Conservation (phyloP, 1,140 invertebrate genomes). For the Muscidifurax raptorellus region DNA sequence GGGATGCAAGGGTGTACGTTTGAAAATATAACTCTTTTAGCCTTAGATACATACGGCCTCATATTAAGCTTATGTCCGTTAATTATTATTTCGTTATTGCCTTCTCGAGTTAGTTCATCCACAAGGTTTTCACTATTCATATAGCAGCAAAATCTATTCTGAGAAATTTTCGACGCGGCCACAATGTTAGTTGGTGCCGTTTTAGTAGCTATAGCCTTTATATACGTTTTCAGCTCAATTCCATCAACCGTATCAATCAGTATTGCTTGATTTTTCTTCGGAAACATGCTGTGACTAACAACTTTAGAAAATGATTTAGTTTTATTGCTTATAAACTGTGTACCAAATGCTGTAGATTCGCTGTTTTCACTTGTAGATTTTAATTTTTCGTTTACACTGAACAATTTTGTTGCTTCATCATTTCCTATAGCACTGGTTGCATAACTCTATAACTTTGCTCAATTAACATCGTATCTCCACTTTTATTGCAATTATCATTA, state of each 20-base stretch:
- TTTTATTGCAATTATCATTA: no score
- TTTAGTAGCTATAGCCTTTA: not conserved
- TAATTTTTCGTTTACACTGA: no score
- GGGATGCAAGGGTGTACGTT: not conserved
- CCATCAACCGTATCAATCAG: not conserved
- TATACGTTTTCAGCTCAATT: not conserved
- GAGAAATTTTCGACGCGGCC: not conserved
- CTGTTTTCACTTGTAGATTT: no score
- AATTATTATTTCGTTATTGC: not conserved
- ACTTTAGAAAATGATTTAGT: not conserved
- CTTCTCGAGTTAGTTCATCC: not conserved
- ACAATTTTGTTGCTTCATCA: no score
- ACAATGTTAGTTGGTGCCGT: not conserved
- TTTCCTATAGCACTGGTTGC: no score
- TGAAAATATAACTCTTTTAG: conserved; percentile 4
- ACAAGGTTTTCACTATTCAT: not conserved
- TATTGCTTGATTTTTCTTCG: conserved; percentile 1
- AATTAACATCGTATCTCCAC: no score
- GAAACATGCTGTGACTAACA: not conserved
- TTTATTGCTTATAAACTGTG: not conserved
- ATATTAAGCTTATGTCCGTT: not conserved
- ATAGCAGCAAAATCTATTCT: not conserved
- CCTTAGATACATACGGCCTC: not conserved
- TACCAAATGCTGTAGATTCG: not conserved
- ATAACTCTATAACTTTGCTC: no score